These are phyloP conservation scores for Aporophyla nigra DNA, from an alignment of 2,888 invertebrate species.

Conservation along the genomic window DNA sequence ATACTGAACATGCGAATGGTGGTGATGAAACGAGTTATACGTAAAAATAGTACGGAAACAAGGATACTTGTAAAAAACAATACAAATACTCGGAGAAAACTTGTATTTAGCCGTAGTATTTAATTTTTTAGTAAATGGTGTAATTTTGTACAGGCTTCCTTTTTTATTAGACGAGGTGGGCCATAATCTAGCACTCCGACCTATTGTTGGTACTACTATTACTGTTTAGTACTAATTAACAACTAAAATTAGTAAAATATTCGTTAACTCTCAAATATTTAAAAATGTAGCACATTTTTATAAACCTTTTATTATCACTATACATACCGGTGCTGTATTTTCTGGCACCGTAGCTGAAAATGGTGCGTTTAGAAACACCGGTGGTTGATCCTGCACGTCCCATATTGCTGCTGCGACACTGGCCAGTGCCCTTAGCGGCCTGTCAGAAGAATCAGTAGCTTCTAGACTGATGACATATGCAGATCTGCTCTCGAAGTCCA, in stretches of 20 bases:
- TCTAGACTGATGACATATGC: conserved; percentile 93
- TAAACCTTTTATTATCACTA: neutral
- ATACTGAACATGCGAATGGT: neutral
- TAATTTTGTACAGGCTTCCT: too few relatives aligned
- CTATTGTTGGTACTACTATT: too few relatives aligned
- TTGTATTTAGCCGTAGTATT: too few relatives aligned
- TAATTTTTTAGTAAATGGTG: too few relatives aligned
- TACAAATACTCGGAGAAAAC: too few relatives aligned
- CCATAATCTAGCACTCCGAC: too few relatives aligned
- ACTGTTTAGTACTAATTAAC: too few relatives aligned
- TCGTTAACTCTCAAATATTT: too few relatives aligned
- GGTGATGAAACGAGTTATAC: neutral
- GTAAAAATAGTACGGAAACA: neutral
- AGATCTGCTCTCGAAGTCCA: conserved; percentile 95
- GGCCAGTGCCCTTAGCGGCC: conserved; percentile 92
- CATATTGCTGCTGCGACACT: conserved; percentile 94
- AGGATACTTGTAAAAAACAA: too few relatives aligned
- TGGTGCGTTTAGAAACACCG: conserved; percentile 95
- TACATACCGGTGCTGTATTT: conserved; percentile 92
- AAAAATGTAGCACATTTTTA: too few relatives aligned
- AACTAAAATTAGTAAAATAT: too few relatives aligned
- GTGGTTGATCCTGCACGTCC: conserved; percentile 96
- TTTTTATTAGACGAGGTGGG: too few relatives aligned
- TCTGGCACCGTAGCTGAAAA: conserved; percentile 95
- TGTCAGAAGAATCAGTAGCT: conserved; percentile 92